These are phyloP conservation scores for Clarias magur DNA, from an alignment of 2,113 vertebrate genomes.

Conservation along the genomic window DNA sequence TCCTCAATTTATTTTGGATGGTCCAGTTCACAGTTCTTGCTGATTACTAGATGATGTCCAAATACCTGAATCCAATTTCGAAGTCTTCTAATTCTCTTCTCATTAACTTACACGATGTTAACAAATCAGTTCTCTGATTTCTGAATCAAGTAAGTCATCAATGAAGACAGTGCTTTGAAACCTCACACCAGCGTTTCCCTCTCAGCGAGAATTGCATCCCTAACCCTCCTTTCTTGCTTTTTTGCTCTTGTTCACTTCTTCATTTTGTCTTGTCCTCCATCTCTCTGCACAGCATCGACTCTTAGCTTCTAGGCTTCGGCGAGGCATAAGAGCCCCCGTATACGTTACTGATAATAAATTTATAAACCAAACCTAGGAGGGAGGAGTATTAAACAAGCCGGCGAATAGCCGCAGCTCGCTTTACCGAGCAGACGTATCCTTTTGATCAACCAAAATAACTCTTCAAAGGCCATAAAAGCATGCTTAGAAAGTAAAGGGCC, in stretches of 20 bases:
- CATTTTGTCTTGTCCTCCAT: conserved; percentile 50
- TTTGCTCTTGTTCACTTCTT: conserved; percentile 35
- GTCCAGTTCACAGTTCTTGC: neutral
- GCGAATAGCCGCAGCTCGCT: conserved; percentile 68
- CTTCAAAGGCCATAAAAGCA: conserved; percentile 76
- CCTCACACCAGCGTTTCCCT: conserved; percentile 50
- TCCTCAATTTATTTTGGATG: neutral
- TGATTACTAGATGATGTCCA: neutral
- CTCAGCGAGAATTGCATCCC: conserved; percentile 51
- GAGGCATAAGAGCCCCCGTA: conserved; percentile 65
- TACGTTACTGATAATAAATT: conserved; percentile 76
- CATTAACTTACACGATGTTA: conserved; percentile 69
- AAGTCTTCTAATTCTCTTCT: neutral
- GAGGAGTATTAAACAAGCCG: conserved; percentile 70
- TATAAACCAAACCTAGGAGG: conserved; percentile 70
- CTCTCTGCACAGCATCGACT: conserved; percentile 52
- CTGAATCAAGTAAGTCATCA: conserved; percentile 67
- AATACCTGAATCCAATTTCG: neutral
- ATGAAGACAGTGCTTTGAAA: conserved; percentile 69
- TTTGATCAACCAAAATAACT: conserved; percentile 80
- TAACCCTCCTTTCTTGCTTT: conserved; percentile 28
- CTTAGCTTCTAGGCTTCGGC: conserved; percentile 66
- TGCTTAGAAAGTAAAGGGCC: conserved; percentile 75
- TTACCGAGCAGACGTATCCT: conserved; percentile 69
- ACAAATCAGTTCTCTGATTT: conserved; percentile 73